Conservation (phyloP, 1,140 invertebrate species). For the Heliconius eleuchia region DNA sequence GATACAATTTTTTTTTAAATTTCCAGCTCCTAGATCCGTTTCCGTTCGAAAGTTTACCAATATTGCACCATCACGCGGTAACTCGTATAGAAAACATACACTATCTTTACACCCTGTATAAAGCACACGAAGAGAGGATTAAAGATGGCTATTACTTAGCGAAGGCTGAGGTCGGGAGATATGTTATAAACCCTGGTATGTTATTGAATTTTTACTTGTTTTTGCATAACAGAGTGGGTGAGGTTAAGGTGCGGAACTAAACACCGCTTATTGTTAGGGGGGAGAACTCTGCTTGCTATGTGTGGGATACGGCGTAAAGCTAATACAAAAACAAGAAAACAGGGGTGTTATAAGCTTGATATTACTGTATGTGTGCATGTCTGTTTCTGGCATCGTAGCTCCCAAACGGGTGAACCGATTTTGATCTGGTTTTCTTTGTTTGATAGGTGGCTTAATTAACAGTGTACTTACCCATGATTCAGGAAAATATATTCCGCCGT, state of each 20-base stretch:
- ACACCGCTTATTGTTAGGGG: no score
- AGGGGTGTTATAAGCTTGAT: no score
- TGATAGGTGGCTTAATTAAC: no score
- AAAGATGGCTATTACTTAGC: slow-evolving; percentile 78
- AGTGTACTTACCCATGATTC: no score
- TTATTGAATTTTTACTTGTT: not conserved
- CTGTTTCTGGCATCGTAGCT: no score
- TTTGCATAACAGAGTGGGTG: not conserved
- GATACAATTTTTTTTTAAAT: not conserved
- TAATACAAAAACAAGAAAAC: no score
- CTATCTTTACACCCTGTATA: slow-evolving; percentile 85
- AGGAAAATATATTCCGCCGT: no score
- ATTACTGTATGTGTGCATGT: no score
- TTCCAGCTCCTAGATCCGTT: slow-evolving; percentile 86
- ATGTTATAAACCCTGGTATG: slow-evolving; percentile 77
- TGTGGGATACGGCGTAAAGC: no score
- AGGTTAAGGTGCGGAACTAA: not conserved
- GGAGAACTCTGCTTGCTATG: no score
- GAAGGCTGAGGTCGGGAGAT: slow-evolving; percentile 64
- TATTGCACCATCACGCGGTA: slow-evolving; percentile 84
- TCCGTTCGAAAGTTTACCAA: slow-evolving; percentile 88
- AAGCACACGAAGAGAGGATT: slow-evolving; percentile 83
- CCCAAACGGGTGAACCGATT: no score
- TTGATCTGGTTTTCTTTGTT: no score
- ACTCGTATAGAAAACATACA: slow-evolving; percentile 89